Evolutionary conservation across 2,888 invertebrate genomes (phyloP), one percentile per base, ranked within the genome.

Genomic region (Andrena dorsata): DNA sequence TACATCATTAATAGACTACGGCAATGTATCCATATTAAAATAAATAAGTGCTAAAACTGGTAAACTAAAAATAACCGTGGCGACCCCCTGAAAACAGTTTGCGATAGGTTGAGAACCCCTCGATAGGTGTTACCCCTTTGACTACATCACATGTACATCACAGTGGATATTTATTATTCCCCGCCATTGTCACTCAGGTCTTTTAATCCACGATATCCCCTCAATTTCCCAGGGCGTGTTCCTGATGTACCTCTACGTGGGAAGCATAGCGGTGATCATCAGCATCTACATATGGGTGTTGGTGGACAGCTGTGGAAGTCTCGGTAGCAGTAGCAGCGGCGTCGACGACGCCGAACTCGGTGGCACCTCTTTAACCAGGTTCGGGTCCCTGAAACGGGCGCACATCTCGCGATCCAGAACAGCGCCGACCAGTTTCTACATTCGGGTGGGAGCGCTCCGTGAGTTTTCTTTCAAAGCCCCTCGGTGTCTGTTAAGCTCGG

Each of bases 251-350:
- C 93, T 95, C 56, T 95, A 95, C 91, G 94, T 95, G 70, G 95
- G 95, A 2, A 95, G 95, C 82, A 95, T 95, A 81, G 93, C 94
- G 2, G 95, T 95, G 76, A 95, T 95, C 86, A 94, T 95, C 87
- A 94, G 94, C 87, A 95, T 95, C 88, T 95, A 95, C 92, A 93
- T 95, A 80, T 94, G 95, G 93, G 94, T 95, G 23, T 90, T 95
- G 85, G 91, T 95, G 53, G 95, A 95, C 91, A 95, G 94, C 85
- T 95, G 95, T 78, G 93, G 95, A 7, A 94, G 94, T 63, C 89
- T 95, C 41, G 88, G 90, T 8, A 83, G 86, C 26, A 85, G 88
- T 41, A 83, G 78, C 13, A 86, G 76, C 56, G 91, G 92, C 13
- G 72, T 91, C 63, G 92, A 92, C 8, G 95, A 94, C 80, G 94